Conservation (phyloP, 64 coral and sea anemone species). For the Stylophora pistillata region DNA sequence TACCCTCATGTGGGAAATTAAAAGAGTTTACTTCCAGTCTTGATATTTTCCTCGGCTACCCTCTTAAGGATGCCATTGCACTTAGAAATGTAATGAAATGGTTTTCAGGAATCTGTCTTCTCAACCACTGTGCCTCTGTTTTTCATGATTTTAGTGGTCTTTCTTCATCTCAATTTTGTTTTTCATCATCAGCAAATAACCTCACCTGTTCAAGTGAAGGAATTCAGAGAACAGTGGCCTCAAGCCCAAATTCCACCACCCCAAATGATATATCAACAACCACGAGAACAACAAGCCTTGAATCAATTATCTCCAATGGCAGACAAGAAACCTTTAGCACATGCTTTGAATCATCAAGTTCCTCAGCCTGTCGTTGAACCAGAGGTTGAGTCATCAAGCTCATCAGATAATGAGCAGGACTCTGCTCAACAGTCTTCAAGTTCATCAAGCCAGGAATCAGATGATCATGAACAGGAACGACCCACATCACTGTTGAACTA, state of each 20-base stretch:
- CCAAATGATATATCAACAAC: constrained; percentile 26
- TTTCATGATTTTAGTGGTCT: background rate
- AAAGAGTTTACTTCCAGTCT: too few relatives aligned
- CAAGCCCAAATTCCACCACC: constrained; percentile 17
- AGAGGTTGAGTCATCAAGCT: constrained; percentile 22
- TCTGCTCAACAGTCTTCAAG: constrained; percentile 28
- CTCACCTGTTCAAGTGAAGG: constrained; percentile 6
- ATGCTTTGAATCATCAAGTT: background rate
- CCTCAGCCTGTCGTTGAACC: background rate
- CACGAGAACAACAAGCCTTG: background rate
- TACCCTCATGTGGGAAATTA: too few relatives aligned
- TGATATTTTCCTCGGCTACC: too few relatives aligned
- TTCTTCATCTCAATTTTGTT: background rate
- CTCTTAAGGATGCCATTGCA: too few relatives aligned
- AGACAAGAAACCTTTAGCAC: background rate
- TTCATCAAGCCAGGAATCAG: constrained; percentile 17
- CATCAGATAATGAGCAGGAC: constrained; percentile 18
- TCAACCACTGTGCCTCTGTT: too few relatives aligned
- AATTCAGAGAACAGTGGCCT: constrained; percentile 40
- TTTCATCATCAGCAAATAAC: background rate
- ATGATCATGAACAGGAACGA: background rate
- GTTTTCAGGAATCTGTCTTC: too few relatives aligned
- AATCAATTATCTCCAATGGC: background rate
- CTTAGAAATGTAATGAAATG: too few relatives aligned
- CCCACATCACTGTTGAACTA: constrained; percentile 17